These are phyloP conservation scores for Drosophila prostipennis DNA, from an alignment of 2,888 invertebrate species.

Conservation along the genomic window DNA sequence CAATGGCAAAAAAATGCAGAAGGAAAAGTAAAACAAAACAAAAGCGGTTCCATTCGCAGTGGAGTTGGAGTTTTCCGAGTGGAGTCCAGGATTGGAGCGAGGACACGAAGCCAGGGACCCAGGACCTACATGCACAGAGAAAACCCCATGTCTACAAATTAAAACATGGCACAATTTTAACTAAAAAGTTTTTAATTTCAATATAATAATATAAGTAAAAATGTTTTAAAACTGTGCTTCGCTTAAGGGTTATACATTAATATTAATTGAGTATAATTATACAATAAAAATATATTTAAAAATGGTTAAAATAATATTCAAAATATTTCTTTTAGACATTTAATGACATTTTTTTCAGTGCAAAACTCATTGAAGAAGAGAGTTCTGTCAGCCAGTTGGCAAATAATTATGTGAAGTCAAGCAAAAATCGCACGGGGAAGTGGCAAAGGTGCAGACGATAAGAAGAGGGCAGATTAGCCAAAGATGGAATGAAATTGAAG, in stretches of 20 bases:
- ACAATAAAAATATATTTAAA: too few relatives aligned
- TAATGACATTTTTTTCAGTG: neutral
- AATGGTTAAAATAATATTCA: too few relatives aligned
- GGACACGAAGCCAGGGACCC: constrained; percentile 3
- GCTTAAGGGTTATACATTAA: too few relatives aligned
- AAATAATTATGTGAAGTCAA: constrained; percentile 63
- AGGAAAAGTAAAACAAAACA: constrained; percentile 40
- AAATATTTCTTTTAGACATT: too few relatives aligned
- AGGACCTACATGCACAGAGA: constrained; percentile 8
- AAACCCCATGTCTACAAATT: neutral
- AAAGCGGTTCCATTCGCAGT: constrained; percentile 23
- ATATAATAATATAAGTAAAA: too few relatives aligned
- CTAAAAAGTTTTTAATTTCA: too few relatives aligned
- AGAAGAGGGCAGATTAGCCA: constrained; percentile 27
- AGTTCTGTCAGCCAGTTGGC: constrained; percentile 48
- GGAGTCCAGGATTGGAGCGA: constrained; percentile 4
- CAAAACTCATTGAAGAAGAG: constrained; percentile 12
- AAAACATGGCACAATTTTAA: too few relatives aligned
- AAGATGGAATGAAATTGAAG: constrained; percentile 26
- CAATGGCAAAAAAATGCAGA: constrained; percentile 43
- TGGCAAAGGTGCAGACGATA: constrained; percentile 30
- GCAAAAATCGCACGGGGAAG: constrained; percentile 41
- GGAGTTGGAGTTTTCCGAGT: constrained; percentile 19
- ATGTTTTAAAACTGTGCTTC: too few relatives aligned
- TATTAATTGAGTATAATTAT: too few relatives aligned